Conservation (phyloP, 2,797 vertebrate species). For the Onychomys torridus region DNA sequence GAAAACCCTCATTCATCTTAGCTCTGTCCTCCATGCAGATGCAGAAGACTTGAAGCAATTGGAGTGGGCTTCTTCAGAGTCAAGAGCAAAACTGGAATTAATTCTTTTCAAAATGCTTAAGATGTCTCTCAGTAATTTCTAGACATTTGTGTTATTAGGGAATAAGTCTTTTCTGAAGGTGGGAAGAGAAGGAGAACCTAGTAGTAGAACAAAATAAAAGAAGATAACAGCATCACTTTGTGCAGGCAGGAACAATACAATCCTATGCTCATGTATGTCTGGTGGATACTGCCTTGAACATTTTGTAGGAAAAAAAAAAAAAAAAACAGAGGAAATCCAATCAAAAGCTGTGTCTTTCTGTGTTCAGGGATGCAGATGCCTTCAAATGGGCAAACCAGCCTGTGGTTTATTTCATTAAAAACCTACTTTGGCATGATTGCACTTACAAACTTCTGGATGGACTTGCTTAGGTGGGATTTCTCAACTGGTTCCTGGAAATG, state of each 20-base stretch:
- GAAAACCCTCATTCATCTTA: slow-evolving; percentile 60
- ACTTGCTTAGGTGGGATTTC: slow-evolving; percentile 70
- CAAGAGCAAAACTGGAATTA: slow-evolving; percentile 52
- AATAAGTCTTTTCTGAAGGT: not conserved
- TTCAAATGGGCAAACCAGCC: slow-evolving; percentile 64
- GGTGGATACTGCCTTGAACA: not conserved
- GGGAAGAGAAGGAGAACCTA: not conserved
- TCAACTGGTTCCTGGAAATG: slow-evolving; percentile 69
- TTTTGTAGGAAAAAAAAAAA: slow-evolving; percentile 15
- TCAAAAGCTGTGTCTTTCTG: not conserved
- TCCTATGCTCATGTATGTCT: not conserved
- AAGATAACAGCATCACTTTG: not conserved
- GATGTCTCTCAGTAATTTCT: not conserved
- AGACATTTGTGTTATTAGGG: not conserved
- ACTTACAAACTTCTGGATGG: slow-evolving; percentile 35
- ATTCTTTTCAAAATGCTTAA: slow-evolving; percentile 20
- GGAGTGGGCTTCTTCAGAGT: slow-evolving; percentile 15
- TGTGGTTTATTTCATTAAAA: slow-evolving; percentile 58
- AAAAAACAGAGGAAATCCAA: not conserved
- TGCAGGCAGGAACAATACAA: not conserved
- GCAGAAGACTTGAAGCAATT: slow-evolving; percentile 58
- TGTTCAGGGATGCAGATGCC: not conserved
- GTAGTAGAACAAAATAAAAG: not conserved
- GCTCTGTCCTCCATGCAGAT: slow-evolving; percentile 66
- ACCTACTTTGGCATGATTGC: slow-evolving; percentile 18